A percentile compares a stretch with the other conserved stretches of the same genome.
Evolutionary conservation across 37 sponge, comb jelly and placozoan species (phyloP).

Genomic region (Halisarca cf. caerulea): DNA sequence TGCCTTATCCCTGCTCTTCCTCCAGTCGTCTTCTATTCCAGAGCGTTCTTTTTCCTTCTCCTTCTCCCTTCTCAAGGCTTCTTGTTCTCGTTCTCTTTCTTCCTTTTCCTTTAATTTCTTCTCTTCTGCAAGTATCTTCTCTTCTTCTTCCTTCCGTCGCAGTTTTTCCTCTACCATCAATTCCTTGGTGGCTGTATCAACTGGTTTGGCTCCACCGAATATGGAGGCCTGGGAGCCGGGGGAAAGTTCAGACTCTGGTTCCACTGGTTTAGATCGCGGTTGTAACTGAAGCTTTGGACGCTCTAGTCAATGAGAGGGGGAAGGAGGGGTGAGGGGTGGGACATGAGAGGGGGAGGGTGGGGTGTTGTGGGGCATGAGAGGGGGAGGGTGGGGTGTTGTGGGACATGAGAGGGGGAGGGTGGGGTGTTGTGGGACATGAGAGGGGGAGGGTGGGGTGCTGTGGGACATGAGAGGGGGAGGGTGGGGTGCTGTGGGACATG

Average conservation of each 20-base stretch:
- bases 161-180: slow-evolving; percentile 75
- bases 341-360: too few species aligned
- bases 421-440: too few species aligned
- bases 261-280: slow-evolving; percentile 59
- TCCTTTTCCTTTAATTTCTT: background rate
- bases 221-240: slow-evolving; percentile 41
- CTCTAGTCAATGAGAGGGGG: too few species aligned
- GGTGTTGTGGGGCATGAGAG: too few species aligned
- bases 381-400: background rate
- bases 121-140: background rate
- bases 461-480: too few species aligned
- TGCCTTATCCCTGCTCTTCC: background rate
- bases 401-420: too few species aligned
- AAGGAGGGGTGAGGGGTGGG: too few species aligned
- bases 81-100: background rate
- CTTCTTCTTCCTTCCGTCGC: slow-evolving; percentile 35
- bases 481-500: too few species aligned
- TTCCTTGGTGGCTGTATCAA: slow-evolving; percentile 86
- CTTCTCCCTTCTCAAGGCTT: slow-evolving; percentile 25
- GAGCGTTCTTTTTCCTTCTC: slow-evolving; percentile 46
- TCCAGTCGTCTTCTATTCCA: slow-evolving; percentile 5
- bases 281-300: slow-evolving; percentile 57
- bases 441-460: too few species aligned
- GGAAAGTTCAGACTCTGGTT: background rate
- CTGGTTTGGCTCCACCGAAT: slow-evolving; percentile 93